Evolutionary conservation across 2,888 invertebrate genomes (phyloP).

Genomic region (Iphiclides podalirius): DNA sequence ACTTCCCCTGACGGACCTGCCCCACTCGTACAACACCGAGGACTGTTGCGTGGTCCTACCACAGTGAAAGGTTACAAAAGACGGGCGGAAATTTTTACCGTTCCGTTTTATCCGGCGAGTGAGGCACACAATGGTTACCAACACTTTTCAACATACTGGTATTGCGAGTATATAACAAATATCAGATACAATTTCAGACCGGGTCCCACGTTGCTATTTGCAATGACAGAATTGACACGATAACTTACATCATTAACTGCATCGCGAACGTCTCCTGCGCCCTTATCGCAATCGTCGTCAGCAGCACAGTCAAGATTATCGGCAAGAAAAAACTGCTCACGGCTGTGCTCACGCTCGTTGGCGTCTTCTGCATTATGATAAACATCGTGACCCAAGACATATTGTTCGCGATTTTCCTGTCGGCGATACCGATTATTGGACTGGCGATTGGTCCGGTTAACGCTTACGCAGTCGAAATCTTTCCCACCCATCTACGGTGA

Average conservation of each 20-base stretch:
- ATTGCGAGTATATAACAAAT: no score
- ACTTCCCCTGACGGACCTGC: no score
- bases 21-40: no score
- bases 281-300: conserved; percentile 49
- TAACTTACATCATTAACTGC: conserved; percentile 58
- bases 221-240: conserved; percentile 53
- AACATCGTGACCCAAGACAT: conserved; percentile 61
- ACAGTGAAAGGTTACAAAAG: no score
- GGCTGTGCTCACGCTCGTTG: conserved; percentile 47
- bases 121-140: no score
- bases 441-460: conserved; percentile 66
- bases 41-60: no score
- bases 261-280: conserved; percentile 52
- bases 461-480: conserved; percentile 66
- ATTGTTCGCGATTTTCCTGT: conserved; percentile 58
- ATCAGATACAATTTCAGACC: conserved; percentile 45
- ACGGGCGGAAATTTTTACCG: no score
- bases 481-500: conserved; percentile 70
- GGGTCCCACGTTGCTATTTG: conserved; percentile 40
- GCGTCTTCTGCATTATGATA: conserved; percentile 51
- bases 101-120: no score
- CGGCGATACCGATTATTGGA: conserved; percentile 55
- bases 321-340: conserved; percentile 64
- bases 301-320: conserved; percentile 55
- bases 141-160: no score